phyloP scores from a whole-genome alignment of 2,888 invertebrate genomes.

The Chloromyia formosa region DNA sequence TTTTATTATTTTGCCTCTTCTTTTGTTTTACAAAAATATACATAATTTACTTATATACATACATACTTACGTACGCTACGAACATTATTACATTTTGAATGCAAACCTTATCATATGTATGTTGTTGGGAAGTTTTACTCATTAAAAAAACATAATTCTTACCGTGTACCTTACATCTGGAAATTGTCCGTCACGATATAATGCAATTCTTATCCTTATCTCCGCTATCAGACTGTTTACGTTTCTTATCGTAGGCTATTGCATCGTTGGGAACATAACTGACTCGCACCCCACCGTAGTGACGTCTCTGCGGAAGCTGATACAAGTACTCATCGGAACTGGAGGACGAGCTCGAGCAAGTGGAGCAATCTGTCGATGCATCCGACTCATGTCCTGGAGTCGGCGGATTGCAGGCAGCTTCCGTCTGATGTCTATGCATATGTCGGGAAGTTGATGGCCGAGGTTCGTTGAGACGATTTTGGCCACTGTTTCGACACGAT shows the following conservation, averaged over 20 bases:
- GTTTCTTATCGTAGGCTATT: constrained; percentile 80
- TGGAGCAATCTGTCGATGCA: constrained; percentile 85
- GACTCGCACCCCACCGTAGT: constrained; percentile 88
- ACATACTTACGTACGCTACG: background rate
- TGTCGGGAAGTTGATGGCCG: constrained; percentile 47
- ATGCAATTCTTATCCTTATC: constrained; percentile 83
- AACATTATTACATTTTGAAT: constrained; percentile 30
- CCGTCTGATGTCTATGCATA: constrained; percentile 52
- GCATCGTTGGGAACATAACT: constrained; percentile 94
- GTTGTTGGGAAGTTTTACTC: background rate
- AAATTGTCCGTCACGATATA: constrained; percentile 75
- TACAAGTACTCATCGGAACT: constrained; percentile 90
- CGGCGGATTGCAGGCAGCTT: constrained; percentile 48
- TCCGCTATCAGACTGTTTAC: constrained; percentile 65
- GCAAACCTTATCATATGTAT: constrained; percentile 22
- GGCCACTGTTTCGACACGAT: constrained; percentile 56
- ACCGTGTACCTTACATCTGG: too few species aligned
- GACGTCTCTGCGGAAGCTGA: constrained; percentile 82
- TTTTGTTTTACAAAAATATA: constrained; percentile 45
- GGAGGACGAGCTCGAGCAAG: constrained; percentile 86
- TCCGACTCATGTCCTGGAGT: constrained; percentile 68
- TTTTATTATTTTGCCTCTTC: constrained; percentile 28
- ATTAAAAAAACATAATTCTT: too few species aligned
- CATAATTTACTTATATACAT: constrained; percentile 42
- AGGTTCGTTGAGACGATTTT: constrained; percentile 28